Evolutionary conservation across 2,797 vertebrate species (phyloP).

Genomic region (Pipistrellus nathusii): DNA sequence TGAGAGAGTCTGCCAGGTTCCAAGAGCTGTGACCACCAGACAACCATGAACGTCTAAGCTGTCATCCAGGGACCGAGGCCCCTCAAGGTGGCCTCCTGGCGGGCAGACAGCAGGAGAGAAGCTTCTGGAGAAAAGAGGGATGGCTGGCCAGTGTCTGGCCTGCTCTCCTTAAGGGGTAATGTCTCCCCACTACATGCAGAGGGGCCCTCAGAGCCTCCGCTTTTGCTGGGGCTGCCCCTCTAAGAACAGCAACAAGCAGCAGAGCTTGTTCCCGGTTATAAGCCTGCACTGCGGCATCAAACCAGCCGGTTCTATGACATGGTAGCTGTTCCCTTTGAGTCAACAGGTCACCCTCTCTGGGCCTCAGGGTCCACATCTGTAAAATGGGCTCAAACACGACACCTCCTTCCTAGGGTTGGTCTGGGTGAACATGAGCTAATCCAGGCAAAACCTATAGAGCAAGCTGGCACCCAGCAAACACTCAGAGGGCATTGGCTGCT

Average conservation of each 20-base stretch:
- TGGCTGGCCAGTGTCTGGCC: background rate
- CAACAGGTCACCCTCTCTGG: background rate
- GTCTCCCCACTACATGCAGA: background rate
- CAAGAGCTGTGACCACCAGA: background rate
- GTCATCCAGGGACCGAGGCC: background rate
- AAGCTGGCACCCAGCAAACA: fast-evolving
- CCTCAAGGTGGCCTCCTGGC: background rate
- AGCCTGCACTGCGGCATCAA: background rate
- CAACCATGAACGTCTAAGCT: background rate
- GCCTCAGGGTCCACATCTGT: background rate
- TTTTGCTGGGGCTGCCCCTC: background rate
- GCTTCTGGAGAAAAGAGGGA: background rate
- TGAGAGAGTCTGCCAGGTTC: background rate
- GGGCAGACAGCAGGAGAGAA: background rate
- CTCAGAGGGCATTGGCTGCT: background rate
- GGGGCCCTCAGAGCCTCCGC: background rate
- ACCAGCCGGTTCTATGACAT: background rate
- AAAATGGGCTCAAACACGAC: background rate
- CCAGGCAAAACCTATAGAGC: background rate
- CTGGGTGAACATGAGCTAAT: background rate
- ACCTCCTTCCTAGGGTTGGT: background rate
- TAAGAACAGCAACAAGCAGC: background rate
- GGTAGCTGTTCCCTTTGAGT: background rate
- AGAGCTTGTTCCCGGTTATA: no score
- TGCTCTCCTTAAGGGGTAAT: background rate